phyloP scores from a whole-genome alignment of 1,140 invertebrate species.

The Anoplophora glabripennis region DNA sequence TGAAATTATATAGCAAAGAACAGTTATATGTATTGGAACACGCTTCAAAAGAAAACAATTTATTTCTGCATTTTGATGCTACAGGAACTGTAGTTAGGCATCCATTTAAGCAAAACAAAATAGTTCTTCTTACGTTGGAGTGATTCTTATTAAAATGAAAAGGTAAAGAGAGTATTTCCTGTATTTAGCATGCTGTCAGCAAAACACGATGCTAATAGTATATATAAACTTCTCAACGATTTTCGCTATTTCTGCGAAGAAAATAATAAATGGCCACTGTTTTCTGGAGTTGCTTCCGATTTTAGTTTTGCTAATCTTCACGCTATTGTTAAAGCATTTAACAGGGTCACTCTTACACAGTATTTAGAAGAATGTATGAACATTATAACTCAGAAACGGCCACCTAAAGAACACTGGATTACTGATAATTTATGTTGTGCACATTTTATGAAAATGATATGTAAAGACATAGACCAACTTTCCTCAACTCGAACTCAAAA shows the following conservation, averaged over 20 bases:
- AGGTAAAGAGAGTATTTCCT: conserved; percentile 5
- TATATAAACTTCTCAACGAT: not conserved
- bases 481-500: too few relatives aligned
- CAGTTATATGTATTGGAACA: not conserved
- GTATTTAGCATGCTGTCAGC: conserved; percentile 7
- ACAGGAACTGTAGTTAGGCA: conserved; percentile 2
- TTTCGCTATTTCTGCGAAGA: not conserved
- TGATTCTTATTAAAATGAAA: not conserved
- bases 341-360: not conserved
- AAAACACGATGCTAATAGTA: conserved; percentile 3
- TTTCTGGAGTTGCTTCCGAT: conserved; percentile 3
- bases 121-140: conserved; percentile 9
- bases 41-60: too few relatives aligned
- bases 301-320: conserved; percentile 4
- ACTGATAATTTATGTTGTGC: not conserved
- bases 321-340: not conserved
- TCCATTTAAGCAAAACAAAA: conserved; percentile 1
- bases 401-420: too few relatives aligned
- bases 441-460: not conserved
- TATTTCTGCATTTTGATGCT: conserved; percentile 7
- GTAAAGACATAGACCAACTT: not conserved
- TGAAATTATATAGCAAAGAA: conserved; percentile 8
- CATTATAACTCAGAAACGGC: not conserved
- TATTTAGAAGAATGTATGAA: not conserved
- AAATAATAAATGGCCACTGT: conserved; percentile 8